Evolutionary conservation across 2,888 invertebrate species (phyloP).

Genomic region (Ornithoptera priamus): DNA sequence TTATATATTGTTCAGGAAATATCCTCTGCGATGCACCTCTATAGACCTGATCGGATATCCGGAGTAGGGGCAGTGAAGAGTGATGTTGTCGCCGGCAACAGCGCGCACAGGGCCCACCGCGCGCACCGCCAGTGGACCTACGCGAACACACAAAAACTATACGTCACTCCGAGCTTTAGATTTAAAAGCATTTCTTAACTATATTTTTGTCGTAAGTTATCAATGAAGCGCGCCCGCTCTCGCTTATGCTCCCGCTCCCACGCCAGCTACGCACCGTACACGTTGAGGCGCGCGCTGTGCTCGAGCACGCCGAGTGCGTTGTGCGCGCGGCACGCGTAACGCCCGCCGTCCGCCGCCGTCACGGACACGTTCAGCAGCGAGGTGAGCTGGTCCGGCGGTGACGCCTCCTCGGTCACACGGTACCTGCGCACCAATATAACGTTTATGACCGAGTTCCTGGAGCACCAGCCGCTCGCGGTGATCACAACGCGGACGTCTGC

Average conservation of each 20-base stretch:
- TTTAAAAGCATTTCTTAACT: not conserved
- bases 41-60: conserved; percentile 89
- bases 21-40: conserved; percentile 64
- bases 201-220: too few species aligned
- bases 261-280: conserved; percentile 82
- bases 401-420: conserved; percentile 86
- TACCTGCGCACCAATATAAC: conserved; percentile 63
- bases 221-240: too few species aligned
- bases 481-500: too few species aligned
- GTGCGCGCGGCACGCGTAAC: conserved; percentile 88
- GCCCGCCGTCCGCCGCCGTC: conserved; percentile 88
- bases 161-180: not conserved
- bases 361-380: conserved; percentile 89
- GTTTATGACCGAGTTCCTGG: too few species aligned
- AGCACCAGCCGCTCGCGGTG: too few species aligned
- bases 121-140: conserved; percentile 86
- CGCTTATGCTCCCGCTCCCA: too few species aligned
- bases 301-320: conserved; percentile 84
- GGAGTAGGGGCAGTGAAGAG: conserved; percentile 90
- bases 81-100: conserved; percentile 87
- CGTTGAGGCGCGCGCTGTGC: conserved; percentile 87
- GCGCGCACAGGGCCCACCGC: conserved; percentile 85
- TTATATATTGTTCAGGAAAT: too few species aligned
- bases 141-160: conserved; percentile 9
- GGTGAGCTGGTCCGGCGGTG: conserved; percentile 87